These are phyloP conservation scores for Drosophila nebulosa DNA, from an alignment of 1,140 invertebrate genomes.

Conservation along the genomic window DNA sequence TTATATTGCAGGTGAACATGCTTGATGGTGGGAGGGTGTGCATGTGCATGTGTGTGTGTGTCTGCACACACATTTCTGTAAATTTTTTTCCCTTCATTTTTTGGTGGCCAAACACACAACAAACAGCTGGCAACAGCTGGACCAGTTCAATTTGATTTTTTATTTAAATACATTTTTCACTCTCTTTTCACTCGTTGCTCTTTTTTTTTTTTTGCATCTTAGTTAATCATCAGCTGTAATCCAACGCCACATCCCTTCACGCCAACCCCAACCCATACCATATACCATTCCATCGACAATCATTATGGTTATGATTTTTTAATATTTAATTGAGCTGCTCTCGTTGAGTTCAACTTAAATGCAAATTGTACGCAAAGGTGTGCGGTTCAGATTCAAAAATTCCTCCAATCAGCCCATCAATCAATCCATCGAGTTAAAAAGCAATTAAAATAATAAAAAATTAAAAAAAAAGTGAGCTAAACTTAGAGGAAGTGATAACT, in stretches of 20 bases:
- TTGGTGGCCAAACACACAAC: slow-evolving; percentile 59
- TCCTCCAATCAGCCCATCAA: background rate
- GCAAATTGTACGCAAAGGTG: slow-evolving; percentile 69
- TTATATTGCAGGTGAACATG: slow-evolving; percentile 40
- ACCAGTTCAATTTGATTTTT: slow-evolving; percentile 40
- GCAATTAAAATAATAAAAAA: slow-evolving; percentile 37
- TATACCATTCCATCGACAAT: no score
- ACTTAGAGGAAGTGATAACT: background rate
- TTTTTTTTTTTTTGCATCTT: slow-evolving; percentile 36
- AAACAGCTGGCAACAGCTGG: slow-evolving; percentile 57
- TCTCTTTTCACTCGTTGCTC: background rate
- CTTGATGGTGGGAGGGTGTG: background rate
- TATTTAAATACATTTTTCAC: slow-evolving; percentile 20
- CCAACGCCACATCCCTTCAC: slow-evolving; percentile 1
- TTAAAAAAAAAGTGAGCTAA: background rate
- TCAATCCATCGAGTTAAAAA: slow-evolving; percentile 19
- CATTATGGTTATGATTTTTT: slow-evolving; percentile 66
- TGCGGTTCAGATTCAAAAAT: slow-evolving; percentile 39
- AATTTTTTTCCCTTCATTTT: slow-evolving; percentile 54
- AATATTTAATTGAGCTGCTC: slow-evolving; percentile 76
- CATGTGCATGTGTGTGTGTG: slow-evolving; percentile 4
- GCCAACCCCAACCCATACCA: no score
- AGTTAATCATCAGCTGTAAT: slow-evolving; percentile 22
- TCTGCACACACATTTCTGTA: slow-evolving; percentile 29
- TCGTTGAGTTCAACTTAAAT: slow-evolving; percentile 56